Conservation (phyloP, 2,113 vertebrate genomes). For the Platanista minor region DNA sequence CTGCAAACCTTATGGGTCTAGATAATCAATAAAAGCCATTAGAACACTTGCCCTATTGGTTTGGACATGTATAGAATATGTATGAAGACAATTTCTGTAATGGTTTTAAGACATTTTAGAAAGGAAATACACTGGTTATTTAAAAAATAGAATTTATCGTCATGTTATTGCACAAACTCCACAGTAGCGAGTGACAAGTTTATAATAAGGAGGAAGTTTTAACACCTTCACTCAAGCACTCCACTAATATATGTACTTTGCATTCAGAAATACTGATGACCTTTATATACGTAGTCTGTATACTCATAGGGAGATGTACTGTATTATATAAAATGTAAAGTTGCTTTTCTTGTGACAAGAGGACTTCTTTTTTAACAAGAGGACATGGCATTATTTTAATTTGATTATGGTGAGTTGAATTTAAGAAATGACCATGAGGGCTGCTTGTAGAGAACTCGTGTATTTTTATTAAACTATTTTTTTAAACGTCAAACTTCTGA, state of each 20-base stretch:
- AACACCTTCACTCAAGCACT: slow-evolving; percentile 53
- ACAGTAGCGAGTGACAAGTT: slow-evolving; percentile 68
- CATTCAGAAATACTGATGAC: slow-evolving; percentile 67
- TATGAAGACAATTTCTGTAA: slow-evolving; percentile 39
- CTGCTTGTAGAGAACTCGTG: slow-evolving; percentile 77
- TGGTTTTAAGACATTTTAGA: slow-evolving; percentile 43
- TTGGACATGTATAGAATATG: slow-evolving; percentile 33
- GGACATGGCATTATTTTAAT: slow-evolving; percentile 74
- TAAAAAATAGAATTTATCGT: slow-evolving; percentile 61
- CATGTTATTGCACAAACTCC: slow-evolving; percentile 52
- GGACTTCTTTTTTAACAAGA: slow-evolving; percentile 59
- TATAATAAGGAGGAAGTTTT: slow-evolving; percentile 61
- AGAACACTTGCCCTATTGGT: slow-evolving; percentile 41
- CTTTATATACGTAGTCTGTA: slow-evolving; percentile 69
- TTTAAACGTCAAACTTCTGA: slow-evolving; percentile 77
- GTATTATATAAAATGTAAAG: slow-evolving; percentile 69
- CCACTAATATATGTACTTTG: slow-evolving; percentile 69
- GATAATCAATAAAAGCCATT: slow-evolving; percentile 60
- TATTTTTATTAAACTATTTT: slow-evolving; percentile 71
- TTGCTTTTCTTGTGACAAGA: slow-evolving; percentile 69
- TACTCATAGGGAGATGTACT: slow-evolving; percentile 64
- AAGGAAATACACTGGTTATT: slow-evolving; percentile 65
- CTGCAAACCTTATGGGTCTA: slow-evolving; percentile 70
- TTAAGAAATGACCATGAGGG: slow-evolving; percentile 72
- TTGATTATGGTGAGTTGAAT: slow-evolving; percentile 72